Evolutionary conservation across 1,140 invertebrate genomes (phyloP).

Genomic region (Musca vetustissima): DNA sequence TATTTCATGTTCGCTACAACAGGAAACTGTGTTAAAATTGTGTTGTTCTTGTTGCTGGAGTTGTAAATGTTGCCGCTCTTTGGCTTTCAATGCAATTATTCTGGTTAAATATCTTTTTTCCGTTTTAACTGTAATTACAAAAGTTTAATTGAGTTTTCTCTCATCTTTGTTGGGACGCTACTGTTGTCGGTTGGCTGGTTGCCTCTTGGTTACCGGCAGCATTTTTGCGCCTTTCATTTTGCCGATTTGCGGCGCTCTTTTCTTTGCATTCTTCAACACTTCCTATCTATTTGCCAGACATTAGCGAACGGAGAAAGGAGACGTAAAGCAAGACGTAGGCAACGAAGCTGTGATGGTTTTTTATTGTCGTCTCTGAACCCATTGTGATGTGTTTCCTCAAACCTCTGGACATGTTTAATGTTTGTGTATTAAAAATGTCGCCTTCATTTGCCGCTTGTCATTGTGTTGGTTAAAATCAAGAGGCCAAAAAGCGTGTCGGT

Average conservation of each 20-base stretch:
- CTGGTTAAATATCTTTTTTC: constrained; percentile 56
- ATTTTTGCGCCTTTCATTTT: neutral
- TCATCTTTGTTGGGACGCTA: constrained; percentile 35
- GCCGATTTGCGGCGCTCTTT: neutral
- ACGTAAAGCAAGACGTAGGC: too few relatives aligned
- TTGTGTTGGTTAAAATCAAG: constrained; percentile 12
- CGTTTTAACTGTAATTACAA: constrained; percentile 56
- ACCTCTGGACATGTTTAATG: neutral
- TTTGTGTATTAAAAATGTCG: neutral
- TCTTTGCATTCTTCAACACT: constrained; percentile 11
- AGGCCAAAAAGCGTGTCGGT: constrained; percentile 2
- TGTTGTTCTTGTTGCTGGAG: neutral
- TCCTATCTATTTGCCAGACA: neutral
- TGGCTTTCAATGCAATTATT: constrained; percentile 56
- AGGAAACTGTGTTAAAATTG: too few relatives aligned
- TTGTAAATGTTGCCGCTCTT: constrained; percentile 33
- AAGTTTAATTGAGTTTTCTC: constrained; percentile 56
- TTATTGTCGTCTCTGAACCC: constrained; percentile 6
- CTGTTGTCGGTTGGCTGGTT: constrained; percentile 21
- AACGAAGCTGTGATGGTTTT: neutral
- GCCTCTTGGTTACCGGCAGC: constrained; percentile 1
- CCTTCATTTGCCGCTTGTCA: too few relatives aligned
- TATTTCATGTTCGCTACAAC: too few relatives aligned
- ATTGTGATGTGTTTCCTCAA: constrained; percentile 1
- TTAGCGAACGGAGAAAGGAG: too few relatives aligned